Evolutionary conservation across 2,888 invertebrate genomes (phyloP).

Genomic region (Cynaeus angustus): DNA sequence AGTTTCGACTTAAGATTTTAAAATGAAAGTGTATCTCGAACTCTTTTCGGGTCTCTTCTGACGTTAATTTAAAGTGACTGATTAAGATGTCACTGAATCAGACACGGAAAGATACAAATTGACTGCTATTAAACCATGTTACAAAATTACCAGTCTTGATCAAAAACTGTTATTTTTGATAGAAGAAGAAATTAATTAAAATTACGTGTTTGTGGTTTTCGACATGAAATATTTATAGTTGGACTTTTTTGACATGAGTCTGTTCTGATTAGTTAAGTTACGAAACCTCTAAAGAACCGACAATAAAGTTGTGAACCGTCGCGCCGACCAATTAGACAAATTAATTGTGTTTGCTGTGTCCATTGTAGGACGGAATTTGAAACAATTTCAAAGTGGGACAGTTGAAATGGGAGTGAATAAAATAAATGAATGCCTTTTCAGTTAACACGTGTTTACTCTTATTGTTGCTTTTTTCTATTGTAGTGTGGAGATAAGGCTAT

Average conservation of each 20-base stretch:
- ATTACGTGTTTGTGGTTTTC: too few species aligned
- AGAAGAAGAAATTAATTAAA: slow-evolving; percentile 21
- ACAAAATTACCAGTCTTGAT: slow-evolving; percentile 19
- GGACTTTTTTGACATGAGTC: too few species aligned
- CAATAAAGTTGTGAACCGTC: slow-evolving; percentile 14
- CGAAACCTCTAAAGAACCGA: slow-evolving; percentile 7
- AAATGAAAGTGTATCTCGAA: not conserved
- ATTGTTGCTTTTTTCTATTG: too few species aligned
- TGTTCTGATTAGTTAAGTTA: slow-evolving; percentile 2
- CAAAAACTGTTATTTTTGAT: slow-evolving; percentile 26
- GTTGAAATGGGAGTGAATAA: too few species aligned
- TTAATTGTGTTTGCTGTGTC: slow-evolving; percentile 16
- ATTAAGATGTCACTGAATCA: slow-evolving; percentile 18
- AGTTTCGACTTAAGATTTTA: not conserved
- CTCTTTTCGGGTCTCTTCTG: not conserved
- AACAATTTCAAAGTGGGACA: too few species aligned
- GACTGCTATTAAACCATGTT: slow-evolving; percentile 14
- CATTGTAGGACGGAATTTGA: not conserved
- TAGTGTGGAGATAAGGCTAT: not conserved
- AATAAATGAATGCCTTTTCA: too few species aligned
- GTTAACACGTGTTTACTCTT: too few species aligned
- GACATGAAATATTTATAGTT: not conserved
- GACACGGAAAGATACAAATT: slow-evolving; percentile 13
- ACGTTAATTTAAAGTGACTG: slow-evolving; percentile 11
- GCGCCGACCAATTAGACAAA: slow-evolving; percentile 20